phyloP scores from a whole-genome alignment of 2,888 invertebrate species.

The Cataglyphis livida region DNA sequence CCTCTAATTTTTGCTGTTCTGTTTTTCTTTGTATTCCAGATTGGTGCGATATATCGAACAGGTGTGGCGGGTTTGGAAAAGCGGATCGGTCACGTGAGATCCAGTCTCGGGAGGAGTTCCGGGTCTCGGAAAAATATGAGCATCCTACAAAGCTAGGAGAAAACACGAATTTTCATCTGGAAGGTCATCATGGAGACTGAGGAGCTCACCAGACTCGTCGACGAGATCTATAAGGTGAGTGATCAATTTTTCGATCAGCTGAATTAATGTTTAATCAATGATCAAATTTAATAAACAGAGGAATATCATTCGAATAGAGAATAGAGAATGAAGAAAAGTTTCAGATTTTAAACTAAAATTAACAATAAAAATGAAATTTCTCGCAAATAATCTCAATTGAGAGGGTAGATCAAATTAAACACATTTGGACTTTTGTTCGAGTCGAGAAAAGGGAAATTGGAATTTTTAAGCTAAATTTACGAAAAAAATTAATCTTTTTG shows the following conservation, averaged over 20 bases:
- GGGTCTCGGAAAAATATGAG: constrained; percentile 79
- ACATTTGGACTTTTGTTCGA: not conserved
- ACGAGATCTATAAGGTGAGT: constrained; percentile 95
- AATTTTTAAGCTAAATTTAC: not conserved
- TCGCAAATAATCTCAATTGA: not conserved
- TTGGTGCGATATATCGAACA: constrained; percentile 33
- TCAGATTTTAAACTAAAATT: not conserved
- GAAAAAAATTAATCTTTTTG: not conserved
- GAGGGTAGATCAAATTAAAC: not conserved
- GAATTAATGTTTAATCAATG: constrained; percentile 1
- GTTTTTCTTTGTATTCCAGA: constrained; percentile 57
- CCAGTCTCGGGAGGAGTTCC: constrained; percentile 71
- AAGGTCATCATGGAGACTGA: constrained; percentile 91
- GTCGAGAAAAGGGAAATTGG: not conserved
- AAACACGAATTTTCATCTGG: constrained; percentile 70
- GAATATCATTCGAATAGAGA: not conserved
- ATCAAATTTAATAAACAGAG: not conserved
- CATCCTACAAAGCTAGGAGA: constrained; percentile 79
- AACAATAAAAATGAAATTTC: not conserved
- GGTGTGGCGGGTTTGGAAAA: constrained; percentile 71
- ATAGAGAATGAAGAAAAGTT: not conserved
- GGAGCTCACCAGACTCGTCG: constrained; percentile 95
- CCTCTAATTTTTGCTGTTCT: constrained; percentile 4
- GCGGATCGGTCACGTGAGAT: constrained; percentile 77
- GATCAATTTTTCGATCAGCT: not conserved